phyloP scores from a whole-genome alignment of 2,797 vertebrate species.

The Otolemur crassicaudatus region DNA sequence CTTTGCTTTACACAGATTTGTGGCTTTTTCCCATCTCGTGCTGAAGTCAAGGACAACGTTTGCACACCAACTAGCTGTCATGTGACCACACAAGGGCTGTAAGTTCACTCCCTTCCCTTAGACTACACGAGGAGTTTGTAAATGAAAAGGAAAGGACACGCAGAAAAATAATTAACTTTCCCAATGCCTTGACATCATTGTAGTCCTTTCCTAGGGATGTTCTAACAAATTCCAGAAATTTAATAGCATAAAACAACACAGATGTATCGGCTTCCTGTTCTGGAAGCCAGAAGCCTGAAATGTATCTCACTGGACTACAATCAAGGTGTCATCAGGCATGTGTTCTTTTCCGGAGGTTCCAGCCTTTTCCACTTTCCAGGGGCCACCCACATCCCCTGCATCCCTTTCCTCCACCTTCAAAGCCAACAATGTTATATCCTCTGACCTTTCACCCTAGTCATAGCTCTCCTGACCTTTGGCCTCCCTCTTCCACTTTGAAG shows the following conservation, averaged over 20 bases:
- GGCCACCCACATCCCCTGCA: accelerated
- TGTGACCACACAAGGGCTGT: background rate
- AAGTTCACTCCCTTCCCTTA: accelerated
- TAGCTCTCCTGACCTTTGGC: accelerated
- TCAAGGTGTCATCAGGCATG: background rate
- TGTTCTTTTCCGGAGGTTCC: no score
- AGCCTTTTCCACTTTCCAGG: background rate
- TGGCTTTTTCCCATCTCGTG: background rate
- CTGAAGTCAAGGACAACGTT: background rate
- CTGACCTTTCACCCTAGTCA: background rate
- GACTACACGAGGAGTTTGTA: background rate
- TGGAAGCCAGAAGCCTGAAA: background rate
- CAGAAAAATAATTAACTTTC: background rate
- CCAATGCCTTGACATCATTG: accelerated
- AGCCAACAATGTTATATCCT: accelerated
- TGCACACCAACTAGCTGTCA: background rate
- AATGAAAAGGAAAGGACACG: background rate
- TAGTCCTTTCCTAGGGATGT: background rate
- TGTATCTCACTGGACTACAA: accelerated
- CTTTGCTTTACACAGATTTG: background rate
- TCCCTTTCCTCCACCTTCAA: background rate
- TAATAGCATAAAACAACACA: background rate
- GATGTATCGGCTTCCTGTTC: background rate
- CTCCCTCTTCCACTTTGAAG: background rate
- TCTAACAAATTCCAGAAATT: no score